These are phyloP conservation scores for Rhinopomastus cyanomelas DNA, from an alignment of 2,113 vertebrate species.

Conservation along the genomic window DNA sequence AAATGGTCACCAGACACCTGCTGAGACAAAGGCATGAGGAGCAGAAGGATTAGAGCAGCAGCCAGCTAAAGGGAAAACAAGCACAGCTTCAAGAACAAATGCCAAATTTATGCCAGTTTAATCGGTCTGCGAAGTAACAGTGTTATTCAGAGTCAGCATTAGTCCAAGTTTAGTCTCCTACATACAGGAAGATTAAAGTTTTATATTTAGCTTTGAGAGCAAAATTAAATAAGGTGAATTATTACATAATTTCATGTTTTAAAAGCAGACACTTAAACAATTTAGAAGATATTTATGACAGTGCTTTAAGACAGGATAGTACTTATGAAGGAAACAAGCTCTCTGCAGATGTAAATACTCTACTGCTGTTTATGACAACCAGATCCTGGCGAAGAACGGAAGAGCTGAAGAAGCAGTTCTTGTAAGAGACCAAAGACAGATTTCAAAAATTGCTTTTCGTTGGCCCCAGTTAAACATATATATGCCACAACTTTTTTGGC, in stretches of 20 bases:
- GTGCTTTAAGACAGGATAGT: background rate
- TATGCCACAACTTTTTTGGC: background rate
- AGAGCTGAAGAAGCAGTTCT: background rate
- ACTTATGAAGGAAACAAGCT: background rate
- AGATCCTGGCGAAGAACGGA: background rate
- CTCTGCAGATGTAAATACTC: background rate
- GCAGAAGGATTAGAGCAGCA: background rate
- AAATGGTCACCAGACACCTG: background rate
- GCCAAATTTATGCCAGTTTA: background rate
- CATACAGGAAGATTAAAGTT: background rate
- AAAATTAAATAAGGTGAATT: background rate
- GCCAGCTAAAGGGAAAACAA: background rate
- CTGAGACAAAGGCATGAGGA: background rate
- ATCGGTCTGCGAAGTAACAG: background rate
- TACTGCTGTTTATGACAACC: background rate
- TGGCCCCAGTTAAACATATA: background rate
- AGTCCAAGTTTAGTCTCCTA: background rate
- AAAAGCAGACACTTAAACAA: background rate
- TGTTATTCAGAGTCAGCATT: background rate
- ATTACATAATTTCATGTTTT: background rate
- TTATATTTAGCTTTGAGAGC: background rate
- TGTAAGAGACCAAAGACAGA: background rate
- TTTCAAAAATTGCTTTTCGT: background rate
- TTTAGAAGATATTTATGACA: background rate
- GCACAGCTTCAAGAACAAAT: accelerated